These are phyloP conservation scores for Tachycineta bicolor DNA, from an alignment of 2,113 vertebrate species.

Conservation along the genomic window DNA sequence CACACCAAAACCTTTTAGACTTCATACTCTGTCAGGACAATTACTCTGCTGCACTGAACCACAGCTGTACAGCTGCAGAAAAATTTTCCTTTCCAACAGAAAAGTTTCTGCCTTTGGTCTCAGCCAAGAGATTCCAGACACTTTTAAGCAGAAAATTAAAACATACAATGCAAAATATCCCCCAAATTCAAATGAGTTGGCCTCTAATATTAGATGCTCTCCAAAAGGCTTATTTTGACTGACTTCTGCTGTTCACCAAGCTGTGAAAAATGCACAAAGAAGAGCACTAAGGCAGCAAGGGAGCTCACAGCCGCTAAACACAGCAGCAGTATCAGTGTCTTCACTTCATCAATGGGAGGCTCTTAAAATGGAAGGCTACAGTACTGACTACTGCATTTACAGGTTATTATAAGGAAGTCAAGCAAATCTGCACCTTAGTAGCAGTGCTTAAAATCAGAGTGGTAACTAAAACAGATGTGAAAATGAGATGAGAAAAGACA, in stretches of 20 bases:
- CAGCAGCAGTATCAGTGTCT: background rate
- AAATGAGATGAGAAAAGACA: background rate
- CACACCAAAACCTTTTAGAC: background rate
- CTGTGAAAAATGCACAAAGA: background rate
- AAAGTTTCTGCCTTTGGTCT: background rate
- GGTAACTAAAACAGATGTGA: background rate
- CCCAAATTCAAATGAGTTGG: background rate
- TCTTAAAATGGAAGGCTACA: background rate
- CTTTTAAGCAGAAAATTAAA: background rate
- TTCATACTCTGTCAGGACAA: background rate
- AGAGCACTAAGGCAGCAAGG: background rate
- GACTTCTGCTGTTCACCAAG: background rate
- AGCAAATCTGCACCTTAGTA: background rate
- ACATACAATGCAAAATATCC: background rate
- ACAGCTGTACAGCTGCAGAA: background rate
- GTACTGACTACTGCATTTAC: background rate
- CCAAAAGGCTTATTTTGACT: background rate
- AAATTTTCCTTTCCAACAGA: background rate
- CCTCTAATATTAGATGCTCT: background rate
- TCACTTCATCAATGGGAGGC: background rate
- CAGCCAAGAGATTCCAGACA: background rate
- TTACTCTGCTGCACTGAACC: background rate
- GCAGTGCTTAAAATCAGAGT: background rate
- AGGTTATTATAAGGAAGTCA: background rate
- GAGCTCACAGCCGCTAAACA: background rate